phyloP scores from a whole-genome alignment of 2,888 invertebrate species.

The Osmoderma eremita region DNA sequence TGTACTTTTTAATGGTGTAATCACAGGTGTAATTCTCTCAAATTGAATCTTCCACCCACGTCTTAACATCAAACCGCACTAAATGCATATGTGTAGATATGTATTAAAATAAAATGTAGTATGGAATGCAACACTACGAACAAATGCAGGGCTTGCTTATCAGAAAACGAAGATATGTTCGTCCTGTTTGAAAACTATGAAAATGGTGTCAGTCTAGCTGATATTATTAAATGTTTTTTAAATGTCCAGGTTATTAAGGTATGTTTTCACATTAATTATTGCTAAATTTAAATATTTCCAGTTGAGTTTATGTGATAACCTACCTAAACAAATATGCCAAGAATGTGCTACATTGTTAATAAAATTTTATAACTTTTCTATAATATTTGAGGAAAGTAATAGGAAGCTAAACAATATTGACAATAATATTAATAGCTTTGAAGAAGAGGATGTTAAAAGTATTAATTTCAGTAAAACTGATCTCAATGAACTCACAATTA shows the following conservation, averaged over 20 bases:
- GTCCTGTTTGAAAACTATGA: slow-evolving; percentile 46
- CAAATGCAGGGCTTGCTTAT: slow-evolving; percentile 47
- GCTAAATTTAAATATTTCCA: slow-evolving; percentile 33
- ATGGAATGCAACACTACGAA: slow-evolving; percentile 43
- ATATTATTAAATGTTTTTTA: slow-evolving; percentile 45
- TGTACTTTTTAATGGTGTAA: too few relatives aligned
- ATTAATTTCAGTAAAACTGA: not conserved
- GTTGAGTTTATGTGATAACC: slow-evolving; percentile 42
- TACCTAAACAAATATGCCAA: slow-evolving; percentile 45
- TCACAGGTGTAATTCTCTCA: too few relatives aligned
- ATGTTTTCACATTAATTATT: not conserved
- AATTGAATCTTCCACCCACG: too few relatives aligned
- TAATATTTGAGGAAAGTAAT: slow-evolving; percentile 45
- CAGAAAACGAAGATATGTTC: slow-evolving; percentile 41
- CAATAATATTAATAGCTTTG: not conserved
- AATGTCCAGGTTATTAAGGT: slow-evolving; percentile 44
- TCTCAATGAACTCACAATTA: not conserved
- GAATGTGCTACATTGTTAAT: slow-evolving; percentile 45
- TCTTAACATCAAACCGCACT: too few relatives aligned
- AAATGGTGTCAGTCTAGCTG: slow-evolving; percentile 45
- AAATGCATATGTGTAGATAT: too few relatives aligned
- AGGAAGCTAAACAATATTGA: slow-evolving; percentile 25
- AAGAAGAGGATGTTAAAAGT: not conserved
- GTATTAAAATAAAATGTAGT: not conserved
- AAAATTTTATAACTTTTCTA: slow-evolving; percentile 48